These are phyloP conservation scores for Procambarus virginalis DNA, from an alignment of 1,140 invertebrate genomes.

Conservation along the genomic window DNA sequence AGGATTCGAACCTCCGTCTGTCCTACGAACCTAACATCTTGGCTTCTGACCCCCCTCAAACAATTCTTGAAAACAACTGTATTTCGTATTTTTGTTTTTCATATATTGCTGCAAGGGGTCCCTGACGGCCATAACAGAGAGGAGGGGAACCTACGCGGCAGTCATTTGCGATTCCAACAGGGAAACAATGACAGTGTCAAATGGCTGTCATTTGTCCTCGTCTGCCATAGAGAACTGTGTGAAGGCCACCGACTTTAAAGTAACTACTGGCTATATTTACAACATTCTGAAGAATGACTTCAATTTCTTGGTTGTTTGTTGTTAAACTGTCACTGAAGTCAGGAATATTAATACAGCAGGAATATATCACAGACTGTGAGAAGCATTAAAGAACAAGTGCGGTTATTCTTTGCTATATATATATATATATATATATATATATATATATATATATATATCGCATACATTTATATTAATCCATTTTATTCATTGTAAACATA, in stretches of 20 bases:
- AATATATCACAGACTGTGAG: too few relatives aligned
- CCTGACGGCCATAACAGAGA: not conserved
- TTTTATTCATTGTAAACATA: too few relatives aligned
- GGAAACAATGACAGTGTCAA: not conserved
- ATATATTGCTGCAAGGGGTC: not conserved
- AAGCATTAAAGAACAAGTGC: too few relatives aligned
- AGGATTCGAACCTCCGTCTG: too few relatives aligned
- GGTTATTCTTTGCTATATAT: too few relatives aligned
- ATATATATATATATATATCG: too few relatives aligned
- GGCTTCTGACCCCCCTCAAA: not conserved
- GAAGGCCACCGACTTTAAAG: not conserved
- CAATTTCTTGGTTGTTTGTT: too few relatives aligned
- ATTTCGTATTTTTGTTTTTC: not conserved
- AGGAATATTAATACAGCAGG: too few relatives aligned
- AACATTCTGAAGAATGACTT: not conserved
- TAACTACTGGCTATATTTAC: not conserved
- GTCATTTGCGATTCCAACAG: too few relatives aligned
- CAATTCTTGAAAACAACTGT: not conserved
- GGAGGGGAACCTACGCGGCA: not conserved
- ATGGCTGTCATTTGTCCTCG: constrained; percentile 7
- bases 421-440: too few relatives aligned
- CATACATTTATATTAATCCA: too few relatives aligned
- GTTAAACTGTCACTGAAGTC: too few relatives aligned
- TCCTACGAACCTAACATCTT: not conserved
- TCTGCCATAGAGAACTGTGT: not conserved